phyloP scores from a whole-genome alignment of 2,888 invertebrate genomes.

The Acleris laterana region DNA sequence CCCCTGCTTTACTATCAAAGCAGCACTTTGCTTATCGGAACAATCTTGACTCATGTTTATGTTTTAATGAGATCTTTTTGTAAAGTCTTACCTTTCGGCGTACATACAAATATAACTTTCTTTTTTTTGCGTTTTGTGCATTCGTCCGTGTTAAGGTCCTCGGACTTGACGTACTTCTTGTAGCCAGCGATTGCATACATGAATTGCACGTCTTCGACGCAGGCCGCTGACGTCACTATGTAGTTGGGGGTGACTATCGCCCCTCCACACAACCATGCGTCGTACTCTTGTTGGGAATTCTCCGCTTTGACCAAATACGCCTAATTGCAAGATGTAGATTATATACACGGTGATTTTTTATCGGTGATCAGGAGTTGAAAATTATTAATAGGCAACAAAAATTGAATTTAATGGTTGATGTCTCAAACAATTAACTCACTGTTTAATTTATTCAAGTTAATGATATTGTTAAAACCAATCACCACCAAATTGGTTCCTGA shows the following conservation, averaged over 20 bases:
- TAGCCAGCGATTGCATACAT: constrained; percentile 55
- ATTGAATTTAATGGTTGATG: too few species aligned
- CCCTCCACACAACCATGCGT: constrained; percentile 54
- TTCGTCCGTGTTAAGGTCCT: constrained; percentile 42
- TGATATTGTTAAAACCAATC: too few species aligned
- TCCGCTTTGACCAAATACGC: constrained; percentile 47
- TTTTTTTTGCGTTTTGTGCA: constrained; percentile 54
- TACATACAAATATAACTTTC: constrained; percentile 50
- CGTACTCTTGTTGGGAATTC: constrained; percentile 40
- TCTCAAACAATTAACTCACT: too few species aligned
- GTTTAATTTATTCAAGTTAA: too few species aligned
- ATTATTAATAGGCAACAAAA: too few species aligned
- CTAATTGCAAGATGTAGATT: constrained; percentile 35
- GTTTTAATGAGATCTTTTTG: neutral
- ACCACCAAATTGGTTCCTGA: too few species aligned
- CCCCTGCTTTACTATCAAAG: too few species aligned
- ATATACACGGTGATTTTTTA: too few species aligned
- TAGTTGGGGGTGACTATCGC: constrained; percentile 44
- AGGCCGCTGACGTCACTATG: constrained; percentile 54
- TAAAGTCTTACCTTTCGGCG: constrained; percentile 34
- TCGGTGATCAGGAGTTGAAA: too few species aligned
- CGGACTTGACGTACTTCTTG: constrained; percentile 46
- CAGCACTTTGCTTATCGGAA: too few species aligned
- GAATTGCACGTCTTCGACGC: constrained; percentile 49
- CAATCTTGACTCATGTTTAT: too few species aligned